Base-by-base conservation (phyloP, 2,888 invertebrate species). In the Cephonodes hylas region DNA sequence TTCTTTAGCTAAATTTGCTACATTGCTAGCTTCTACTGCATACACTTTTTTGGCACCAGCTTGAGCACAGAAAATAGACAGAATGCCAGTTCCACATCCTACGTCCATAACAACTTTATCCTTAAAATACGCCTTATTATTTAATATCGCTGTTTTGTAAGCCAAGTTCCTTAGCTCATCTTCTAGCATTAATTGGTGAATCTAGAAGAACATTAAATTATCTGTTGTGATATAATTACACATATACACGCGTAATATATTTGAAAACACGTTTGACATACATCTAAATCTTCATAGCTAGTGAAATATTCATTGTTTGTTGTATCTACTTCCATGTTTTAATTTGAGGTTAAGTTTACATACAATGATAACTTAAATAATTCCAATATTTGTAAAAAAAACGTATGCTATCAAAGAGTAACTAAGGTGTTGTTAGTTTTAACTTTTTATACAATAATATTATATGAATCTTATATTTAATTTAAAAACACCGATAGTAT, bases 31-130 rank as follows among this genome's bases (percentile, higher is more conserved):
- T 93, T 97, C 97, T 0, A 97, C 94, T 7, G 97, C 96, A 83
- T 95, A 97, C 0, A 98, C 98, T 83, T 95, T 95, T 63, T 94
- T 94, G 4, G 98, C 98, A n/a, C 98, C 98, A 31, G 97, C 98
- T 86, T 95, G 88, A 42, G 97, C 98, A 84, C 97, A 97, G 85
- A 98, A 97, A 76, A 98, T 91, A 1, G 98, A 97, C 25, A 99
- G 88, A 71, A 99, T 97, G 25, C 98, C 97, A 18, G 96, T 96
- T 1, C 97, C 97, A 65, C 97, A 96, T 1, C 97, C 97, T 59
- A 97, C 95, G 88, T 97, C 97, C 91, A 98, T 93, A 0, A 98
- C 96, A 60, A 95, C 83, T 93, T 97, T 98, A 64, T 95, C 95
- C 75, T 94, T 91, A 73, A 99, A 96, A 61, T 94, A 83, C 1